phyloP scores from a whole-genome alignment of 2,888 invertebrate species.

The Ophioninae sp. region DNA sequence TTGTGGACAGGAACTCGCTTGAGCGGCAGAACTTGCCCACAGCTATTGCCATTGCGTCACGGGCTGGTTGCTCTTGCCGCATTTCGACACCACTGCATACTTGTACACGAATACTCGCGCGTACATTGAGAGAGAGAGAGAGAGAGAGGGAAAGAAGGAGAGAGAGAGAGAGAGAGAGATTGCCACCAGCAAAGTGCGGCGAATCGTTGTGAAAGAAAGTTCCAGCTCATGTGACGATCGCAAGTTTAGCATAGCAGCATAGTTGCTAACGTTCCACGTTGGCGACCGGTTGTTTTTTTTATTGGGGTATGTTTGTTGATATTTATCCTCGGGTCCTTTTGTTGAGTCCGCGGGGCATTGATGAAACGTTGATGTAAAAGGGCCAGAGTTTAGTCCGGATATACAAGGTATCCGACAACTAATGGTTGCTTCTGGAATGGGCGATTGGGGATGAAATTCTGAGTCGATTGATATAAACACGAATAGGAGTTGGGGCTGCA shows the following conservation, averaged over 20 bases:
- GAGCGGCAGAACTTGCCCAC: constrained; percentile 64
- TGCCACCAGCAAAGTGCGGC: neutral
- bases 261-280: constrained; percentile 22
- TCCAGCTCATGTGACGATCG: constrained; percentile 10
- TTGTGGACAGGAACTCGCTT: constrained; percentile 45
- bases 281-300: constrained; percentile 44
- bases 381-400: constrained; percentile 1
- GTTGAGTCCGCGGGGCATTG: constrained; percentile 37
- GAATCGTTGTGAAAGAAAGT: neutral
- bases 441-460: too few relatives aligned
- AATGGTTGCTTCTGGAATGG: too few relatives aligned
- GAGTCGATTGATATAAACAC: too few relatives aligned
- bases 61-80: constrained; percentile 37
- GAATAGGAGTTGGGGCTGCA: too few relatives aligned
- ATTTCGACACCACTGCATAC: neutral
- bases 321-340: constrained; percentile 31
- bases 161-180: neutral
- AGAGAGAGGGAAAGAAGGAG: too few relatives aligned
- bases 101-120: neutral
- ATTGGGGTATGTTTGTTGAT: constrained; percentile 40
- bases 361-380: constrained; percentile 31
- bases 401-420: neutral
- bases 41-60: constrained; percentile 68
- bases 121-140: neutral
- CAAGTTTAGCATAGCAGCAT: constrained; percentile 18